Evolutionary conservation across 2,888 invertebrate species (phyloP).

Genomic region (Dermolepida albohirtum): DNA sequence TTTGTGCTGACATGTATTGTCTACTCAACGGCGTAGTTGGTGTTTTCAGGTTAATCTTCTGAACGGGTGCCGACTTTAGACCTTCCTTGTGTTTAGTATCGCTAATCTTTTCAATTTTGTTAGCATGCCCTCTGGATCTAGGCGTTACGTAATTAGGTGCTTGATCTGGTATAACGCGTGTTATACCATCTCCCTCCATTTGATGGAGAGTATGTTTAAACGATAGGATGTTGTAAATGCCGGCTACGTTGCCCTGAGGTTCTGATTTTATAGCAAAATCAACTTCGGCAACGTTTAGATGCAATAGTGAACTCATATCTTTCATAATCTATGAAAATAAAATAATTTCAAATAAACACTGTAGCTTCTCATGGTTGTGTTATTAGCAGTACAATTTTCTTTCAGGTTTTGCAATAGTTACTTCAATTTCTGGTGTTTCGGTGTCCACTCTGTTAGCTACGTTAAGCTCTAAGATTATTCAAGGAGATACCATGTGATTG

Average conservation of each 20-base stretch:
- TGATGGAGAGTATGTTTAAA: constrained; percentile 49
- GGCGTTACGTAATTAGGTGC: constrained; percentile 35
- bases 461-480: too few relatives aligned
- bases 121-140: constrained; percentile 28
- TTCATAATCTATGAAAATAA: constrained; percentile 59
- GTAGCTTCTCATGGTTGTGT: too few relatives aligned
- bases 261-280: constrained; percentile 68
- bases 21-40: constrained; percentile 41
- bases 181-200: constrained; percentile 55
- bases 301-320: constrained; percentile 68
- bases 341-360: neutral
- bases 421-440: too few relatives aligned
- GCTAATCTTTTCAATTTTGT: constrained; percentile 28
- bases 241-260: constrained; percentile 71
- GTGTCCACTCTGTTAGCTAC: too few relatives aligned
- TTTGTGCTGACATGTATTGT: constrained; percentile 17
- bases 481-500: too few relatives aligned
- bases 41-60: constrained; percentile 43
- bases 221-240: constrained; percentile 72
- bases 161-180: constrained; percentile 48
- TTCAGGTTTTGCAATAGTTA: too few relatives aligned
- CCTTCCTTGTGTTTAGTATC: constrained; percentile 40
- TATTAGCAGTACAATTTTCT: too few relatives aligned
- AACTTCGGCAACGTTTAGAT: constrained; percentile 65
- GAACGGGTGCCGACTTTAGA: constrained; percentile 48